phyloP scores from a whole-genome alignment of 2,888 invertebrate species.

The Pristionchus entomophagus region DNA sequence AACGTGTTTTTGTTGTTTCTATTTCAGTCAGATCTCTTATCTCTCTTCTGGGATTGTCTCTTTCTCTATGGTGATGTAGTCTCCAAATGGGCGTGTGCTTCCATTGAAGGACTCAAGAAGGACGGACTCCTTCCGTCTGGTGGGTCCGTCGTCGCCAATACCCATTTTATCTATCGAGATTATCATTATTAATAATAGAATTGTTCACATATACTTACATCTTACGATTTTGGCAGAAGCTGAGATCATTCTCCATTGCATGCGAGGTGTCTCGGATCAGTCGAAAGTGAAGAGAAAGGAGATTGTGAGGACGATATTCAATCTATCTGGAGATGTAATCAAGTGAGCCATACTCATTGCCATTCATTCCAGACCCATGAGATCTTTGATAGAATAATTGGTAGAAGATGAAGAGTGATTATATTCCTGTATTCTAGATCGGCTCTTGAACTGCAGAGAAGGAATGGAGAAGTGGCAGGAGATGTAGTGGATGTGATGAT shows the following conservation, averaged over 20 bases:
- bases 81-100: constrained; percentile 2
- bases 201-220: not conserved
- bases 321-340: not conserved
- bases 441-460: not conserved
- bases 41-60: constrained; percentile 43
- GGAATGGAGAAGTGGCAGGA: not conserved
- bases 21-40: not conserved
- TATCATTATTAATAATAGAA: too few species aligned
- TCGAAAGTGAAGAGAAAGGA: not conserved
- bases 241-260: not conserved
- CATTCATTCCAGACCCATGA: not conserved
- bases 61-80: not conserved
- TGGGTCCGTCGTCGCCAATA: not conserved
- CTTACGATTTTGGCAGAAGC: not conserved
- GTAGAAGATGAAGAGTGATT: too few species aligned
- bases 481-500: not conserved
- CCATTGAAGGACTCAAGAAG: not conserved
- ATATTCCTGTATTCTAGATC: not conserved
- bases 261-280: not conserved
- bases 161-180: not conserved
- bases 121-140: constrained; percentile 2
- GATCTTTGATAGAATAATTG: not conserved
- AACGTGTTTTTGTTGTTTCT: not conserved
- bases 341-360: not conserved
- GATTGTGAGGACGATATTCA: constrained; percentile 1